Conservation (phyloP, 2,888 invertebrate species). For the Norana najaformis region DNA sequence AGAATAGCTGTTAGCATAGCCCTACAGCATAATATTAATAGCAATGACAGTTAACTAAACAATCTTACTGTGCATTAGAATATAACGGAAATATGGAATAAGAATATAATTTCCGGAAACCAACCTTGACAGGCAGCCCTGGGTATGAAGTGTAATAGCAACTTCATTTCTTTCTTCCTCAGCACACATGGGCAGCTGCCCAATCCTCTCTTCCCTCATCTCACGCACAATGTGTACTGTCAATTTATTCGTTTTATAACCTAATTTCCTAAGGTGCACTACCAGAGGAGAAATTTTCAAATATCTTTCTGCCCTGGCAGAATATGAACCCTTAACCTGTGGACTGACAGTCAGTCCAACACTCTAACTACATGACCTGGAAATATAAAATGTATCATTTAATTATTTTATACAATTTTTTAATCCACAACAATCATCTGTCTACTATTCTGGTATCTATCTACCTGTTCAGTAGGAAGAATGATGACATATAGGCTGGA, state of each 20-base stretch:
- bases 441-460: not conserved
- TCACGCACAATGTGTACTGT: no score
- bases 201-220: no score
- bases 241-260: no score
- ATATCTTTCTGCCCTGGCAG: no score
- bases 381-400: not conserved
- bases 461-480: constrained; percentile 44
- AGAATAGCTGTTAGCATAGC: no score
- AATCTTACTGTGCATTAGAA: not conserved
- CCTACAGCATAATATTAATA: no score
- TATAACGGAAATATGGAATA: not conserved
- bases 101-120: not conserved
- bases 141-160: not conserved
- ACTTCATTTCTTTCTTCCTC: no score
- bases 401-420: not conserved
- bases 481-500: constrained; percentile 46
- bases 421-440: not conserved
- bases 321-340: not conserved
- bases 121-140: not conserved
- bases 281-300: no score
- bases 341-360: not conserved
- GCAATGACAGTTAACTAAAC: not conserved
- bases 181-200: no score
- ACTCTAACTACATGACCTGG: not conserved
- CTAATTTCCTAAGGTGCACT: no score